These are phyloP conservation scores for Telmatochromis sp. DNA, from an alignment of 2,113 vertebrate species.

Conservation along the genomic window DNA sequence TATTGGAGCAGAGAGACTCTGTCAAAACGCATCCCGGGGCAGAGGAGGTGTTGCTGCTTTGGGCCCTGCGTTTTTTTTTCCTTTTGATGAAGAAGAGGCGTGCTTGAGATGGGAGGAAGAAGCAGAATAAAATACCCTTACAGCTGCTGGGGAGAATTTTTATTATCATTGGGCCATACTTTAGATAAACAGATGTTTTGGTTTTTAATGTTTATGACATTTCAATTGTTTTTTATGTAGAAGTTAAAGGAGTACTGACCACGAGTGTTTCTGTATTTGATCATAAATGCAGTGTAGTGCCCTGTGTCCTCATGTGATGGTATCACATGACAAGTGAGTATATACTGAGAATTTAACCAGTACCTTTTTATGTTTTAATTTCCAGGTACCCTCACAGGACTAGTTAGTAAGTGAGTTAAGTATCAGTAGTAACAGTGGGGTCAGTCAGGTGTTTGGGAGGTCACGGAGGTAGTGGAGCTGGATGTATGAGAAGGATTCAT, in stretches of 20 bases:
- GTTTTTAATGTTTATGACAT: neutral
- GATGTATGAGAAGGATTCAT: constrained; percentile 89
- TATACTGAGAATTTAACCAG: neutral
- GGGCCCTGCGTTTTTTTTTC: neutral
- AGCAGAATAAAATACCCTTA: neutral
- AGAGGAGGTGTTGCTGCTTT: neutral
- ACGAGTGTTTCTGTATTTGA: neutral
- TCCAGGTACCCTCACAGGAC: constrained; percentile 56
- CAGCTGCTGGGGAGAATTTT: neutral
- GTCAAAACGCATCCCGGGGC: neutral
- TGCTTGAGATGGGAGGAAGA: neutral
- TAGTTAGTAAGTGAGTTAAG: constrained; percentile 44
- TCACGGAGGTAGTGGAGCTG: constrained; percentile 69
- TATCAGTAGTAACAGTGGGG: constrained; percentile 31
- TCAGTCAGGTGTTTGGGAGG: constrained; percentile 21
- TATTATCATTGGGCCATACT: neutral
- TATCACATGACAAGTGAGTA: neutral
- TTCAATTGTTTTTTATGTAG: neutral
- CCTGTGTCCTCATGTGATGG: neutral
- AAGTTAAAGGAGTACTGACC: neutral
- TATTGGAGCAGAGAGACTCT: neutral
- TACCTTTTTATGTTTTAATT: neutral
- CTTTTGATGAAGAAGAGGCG: neutral
- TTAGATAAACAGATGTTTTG: neutral
- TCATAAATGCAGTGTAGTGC: neutral